Base-by-base conservation (phyloP, 2,113 vertebrate genomes). In the Python bivittatus region DNA sequence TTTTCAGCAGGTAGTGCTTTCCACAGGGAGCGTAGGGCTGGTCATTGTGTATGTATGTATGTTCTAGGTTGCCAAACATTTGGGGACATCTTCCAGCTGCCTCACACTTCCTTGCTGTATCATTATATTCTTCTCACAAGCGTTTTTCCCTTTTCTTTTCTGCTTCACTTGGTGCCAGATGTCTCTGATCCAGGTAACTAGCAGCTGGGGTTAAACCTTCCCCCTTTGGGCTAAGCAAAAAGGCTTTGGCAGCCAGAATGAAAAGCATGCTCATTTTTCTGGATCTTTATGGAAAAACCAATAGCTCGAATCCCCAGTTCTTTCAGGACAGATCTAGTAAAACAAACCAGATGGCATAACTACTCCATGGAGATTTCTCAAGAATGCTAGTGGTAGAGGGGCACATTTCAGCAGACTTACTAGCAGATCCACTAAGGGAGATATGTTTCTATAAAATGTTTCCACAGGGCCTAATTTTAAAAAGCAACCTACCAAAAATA, bases 171-270 rank as follows among this genome's bases (percentile, higher is more conserved):
- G 96, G 97, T 96, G 38, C 96, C 97, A 98, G 98, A 98, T 2
- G 98, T 97, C 87, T 97, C 97, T 95, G 98, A 98, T 94, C 96
- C 98, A 98, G 98, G 98, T 98, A 98, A 98, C 48, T 79, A 89
- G 90, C 91, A 56, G 6, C 88, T 84, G 86, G 56, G 22, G 27
- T 57, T 88, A 44, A 90, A 88, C n/a, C 90, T 61, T 13, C 68
- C 85, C 86, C 12, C 3, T 91, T 33, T 88, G 17, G 88, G 12
- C 1, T 83, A 58, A 10, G 2, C 3, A 86, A 88, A 56, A 20
- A 54, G 0, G 0, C 3, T 0, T 53, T 22, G 64, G 94, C 57
- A 87, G 56, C 23, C 29, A 68, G 89, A 27, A 2, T 7, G 61
- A 56, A 1, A 88, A 54, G n/a, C 17, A 61, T 44, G n/a, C 10